These are phyloP conservation scores for Trachurus trachurus DNA, from an alignment of 2,797 vertebrate genomes.

Conservation along the genomic window DNA sequence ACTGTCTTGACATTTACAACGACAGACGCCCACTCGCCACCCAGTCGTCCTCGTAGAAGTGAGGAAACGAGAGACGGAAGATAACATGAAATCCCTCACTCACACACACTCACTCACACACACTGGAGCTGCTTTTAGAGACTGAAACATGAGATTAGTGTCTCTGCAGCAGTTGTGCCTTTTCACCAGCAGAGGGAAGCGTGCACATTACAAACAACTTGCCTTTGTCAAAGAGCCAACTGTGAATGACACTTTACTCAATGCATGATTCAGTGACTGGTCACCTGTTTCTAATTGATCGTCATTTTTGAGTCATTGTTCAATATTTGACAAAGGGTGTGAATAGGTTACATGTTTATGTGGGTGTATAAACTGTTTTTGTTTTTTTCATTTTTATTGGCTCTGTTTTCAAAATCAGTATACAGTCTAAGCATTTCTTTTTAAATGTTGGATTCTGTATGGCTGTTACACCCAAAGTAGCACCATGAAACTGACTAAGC, in stretches of 20 bases:
- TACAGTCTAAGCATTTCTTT: not conserved
- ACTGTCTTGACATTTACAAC: not conserved
- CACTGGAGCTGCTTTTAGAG: slow-evolving; percentile 43
- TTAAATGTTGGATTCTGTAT: not conserved
- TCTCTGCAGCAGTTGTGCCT: slow-evolving; percentile 41
- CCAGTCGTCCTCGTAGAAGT: not conserved
- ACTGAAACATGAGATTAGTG: slow-evolving; percentile 45
- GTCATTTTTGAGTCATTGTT: not conserved
- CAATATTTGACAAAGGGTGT: not conserved
- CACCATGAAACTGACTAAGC: slow-evolving; percentile 2
- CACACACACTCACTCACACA: slow-evolving; percentile 3
- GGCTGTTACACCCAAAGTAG: slow-evolving; percentile 4
- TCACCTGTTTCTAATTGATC: not conserved
- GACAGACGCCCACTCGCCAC: not conserved
- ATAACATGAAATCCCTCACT: slow-evolving; percentile 6
- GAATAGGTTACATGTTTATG: not conserved
- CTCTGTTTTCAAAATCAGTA: not conserved
- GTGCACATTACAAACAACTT: slow-evolving; percentile 34
- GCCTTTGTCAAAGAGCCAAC: not conserved
- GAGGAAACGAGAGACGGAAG: not conserved
- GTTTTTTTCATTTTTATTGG: not conserved
- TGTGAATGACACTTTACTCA: slow-evolving; percentile 37
- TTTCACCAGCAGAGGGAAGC: slow-evolving; percentile 66
- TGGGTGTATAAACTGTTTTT: not conserved
- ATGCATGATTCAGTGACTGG: not conserved